Base-by-base conservation (phyloP, 1,140 invertebrate genomes). In the Tenebrio molitor region DNA sequence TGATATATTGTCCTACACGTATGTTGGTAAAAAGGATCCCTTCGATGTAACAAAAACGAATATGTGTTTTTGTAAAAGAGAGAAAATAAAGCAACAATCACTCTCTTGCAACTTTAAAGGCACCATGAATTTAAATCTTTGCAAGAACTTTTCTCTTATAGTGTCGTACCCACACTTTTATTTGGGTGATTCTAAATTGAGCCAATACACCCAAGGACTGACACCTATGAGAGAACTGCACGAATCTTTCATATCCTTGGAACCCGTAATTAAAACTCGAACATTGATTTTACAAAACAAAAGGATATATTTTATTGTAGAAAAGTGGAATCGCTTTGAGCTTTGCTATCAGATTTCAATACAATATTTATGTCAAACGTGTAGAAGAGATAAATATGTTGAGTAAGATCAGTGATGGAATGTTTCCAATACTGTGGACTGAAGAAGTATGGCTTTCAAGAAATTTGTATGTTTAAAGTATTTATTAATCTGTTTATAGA, bases 41-140 rank as follows among this genome's bases (percentile, higher is more conserved):
- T n/a, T n/a, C n/a, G n/a, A n/a, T n/a, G n/a, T n/a, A n/a, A n/a
- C n/a, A n/a, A n/a, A n/a, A n/a, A n/a, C n/a, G n/a, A n/a, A n/a
- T n/a, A n/a, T n/a, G n/a, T n/a, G n/a, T n/a, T n/a, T n/a, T n/a
- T n/a, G n/a, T n/a, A n/a, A n/a, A n/a, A n/a, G n/a, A n/a, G n/a
- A n/a, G n/a, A n/a, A 21, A 58, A 5, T 2, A 21, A 8, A 17
- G 10, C 10, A 8, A 19, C 15, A n/a, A 4, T 25, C 25, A n/a
- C 34, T 63, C 8, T 63, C 21, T 17, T 17, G 58, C 12, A 44
- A 44, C 42, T 2, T 16, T n/a, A 63, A 63, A 2, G 58, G 58
- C 8, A 34, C 34, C n/a, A 63, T 63, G 58, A 34, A 63, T 34
- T 17, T 63, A 15, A 63, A 10, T 0, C 15, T 1, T 6, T 63